Base-by-base conservation (phyloP, 2,888 invertebrate species). In the Mechanitis messenoides region DNA sequence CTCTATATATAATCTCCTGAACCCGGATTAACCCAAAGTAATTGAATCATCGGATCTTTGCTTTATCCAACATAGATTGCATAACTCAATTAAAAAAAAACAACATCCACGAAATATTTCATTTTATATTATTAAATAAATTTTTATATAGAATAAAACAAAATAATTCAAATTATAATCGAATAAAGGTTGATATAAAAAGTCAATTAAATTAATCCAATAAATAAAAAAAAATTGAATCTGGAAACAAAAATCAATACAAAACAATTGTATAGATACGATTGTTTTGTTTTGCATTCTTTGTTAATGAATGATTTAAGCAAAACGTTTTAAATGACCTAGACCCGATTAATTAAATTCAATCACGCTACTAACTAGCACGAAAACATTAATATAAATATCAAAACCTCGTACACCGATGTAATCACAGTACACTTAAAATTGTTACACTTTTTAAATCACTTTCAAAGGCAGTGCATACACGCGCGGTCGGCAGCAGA, bases 401-500 rank as follows among this genome's bases (percentile, higher is more conserved):
- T 53, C 42, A 60, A 45, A 56, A 64, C 63, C 58, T 62, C 64
- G 58, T 60, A 62, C 62, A 56, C 56, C 60, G 64, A 46, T 55
- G 45, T 64, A 58, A 61, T 53, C 33, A 56, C 33, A 33, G 55
- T 55, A 7, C 7, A 57, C 56, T 50, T 31, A 35, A 54, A 31
- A 50, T 31, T 35, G 35, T 50, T 33, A 45, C 61, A 63, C 61
- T 57, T 20, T 59, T 61, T 61, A 47, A 60, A 59, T 33, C 54
- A 59, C 59, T 54, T 7, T 46, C 28, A 45, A 46, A 46, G 45
- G 50, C 20, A 63, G 59, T 58, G 50, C 58, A 55, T 62, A 45
- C 65, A 53, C 62, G 59, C 67, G 62, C 65, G 67, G 65, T 61
- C 64, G 62, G 57, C 59, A 55, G 65, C 58, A 56, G 68, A 68